A percentile compares a stretch with the other conserved stretches of the same genome.
phyloP scores from a whole-genome alignment of 2,113 vertebrate genomes.

The Seriola quinqueradiata region DNA sequence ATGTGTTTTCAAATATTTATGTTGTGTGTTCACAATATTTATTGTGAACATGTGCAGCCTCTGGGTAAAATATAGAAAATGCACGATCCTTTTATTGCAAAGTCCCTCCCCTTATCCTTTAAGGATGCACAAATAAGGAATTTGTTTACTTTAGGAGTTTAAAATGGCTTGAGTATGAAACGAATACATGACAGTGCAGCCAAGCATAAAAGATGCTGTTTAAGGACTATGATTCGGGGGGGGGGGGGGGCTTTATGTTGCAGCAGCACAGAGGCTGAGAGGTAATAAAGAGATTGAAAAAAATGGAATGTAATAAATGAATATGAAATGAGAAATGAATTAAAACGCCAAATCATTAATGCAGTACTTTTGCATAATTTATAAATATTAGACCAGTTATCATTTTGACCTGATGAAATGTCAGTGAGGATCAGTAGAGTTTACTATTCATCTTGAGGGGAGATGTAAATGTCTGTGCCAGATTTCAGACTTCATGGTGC shows the following conservation, averaged over 20 bases:
- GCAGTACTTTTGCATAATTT: no score
- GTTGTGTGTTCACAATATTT: constrained; percentile 9
- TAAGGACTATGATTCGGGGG: background rate
- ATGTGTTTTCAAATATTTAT: constrained; percentile 63
- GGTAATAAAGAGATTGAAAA: background rate
- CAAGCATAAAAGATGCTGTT: constrained; percentile 1
- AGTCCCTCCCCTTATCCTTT: constrained; percentile 5
- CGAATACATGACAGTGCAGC: constrained; percentile 2
- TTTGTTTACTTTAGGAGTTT: background rate
- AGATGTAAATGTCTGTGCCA: no score
- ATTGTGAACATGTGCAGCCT: constrained; percentile 37
- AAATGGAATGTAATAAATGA: background rate
- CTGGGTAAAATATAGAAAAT: constrained; percentile 45
- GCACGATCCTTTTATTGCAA: constrained; percentile 27
- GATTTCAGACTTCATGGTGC: no score
- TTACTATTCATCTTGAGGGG: no score
- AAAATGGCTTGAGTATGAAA: constrained; percentile 1
- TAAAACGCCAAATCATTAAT: no score
- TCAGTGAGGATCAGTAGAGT: no score
- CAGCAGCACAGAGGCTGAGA: constrained; percentile 7
- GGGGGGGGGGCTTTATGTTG: background rate
- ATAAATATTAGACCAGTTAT: no score
- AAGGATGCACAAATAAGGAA: constrained; percentile 2
- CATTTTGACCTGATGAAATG: no score
- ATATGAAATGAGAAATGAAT: background rate